phyloP scores from a whole-genome alignment of 53 echinoderm and acorn worm species.

The Echinarachnius parma region DNA sequence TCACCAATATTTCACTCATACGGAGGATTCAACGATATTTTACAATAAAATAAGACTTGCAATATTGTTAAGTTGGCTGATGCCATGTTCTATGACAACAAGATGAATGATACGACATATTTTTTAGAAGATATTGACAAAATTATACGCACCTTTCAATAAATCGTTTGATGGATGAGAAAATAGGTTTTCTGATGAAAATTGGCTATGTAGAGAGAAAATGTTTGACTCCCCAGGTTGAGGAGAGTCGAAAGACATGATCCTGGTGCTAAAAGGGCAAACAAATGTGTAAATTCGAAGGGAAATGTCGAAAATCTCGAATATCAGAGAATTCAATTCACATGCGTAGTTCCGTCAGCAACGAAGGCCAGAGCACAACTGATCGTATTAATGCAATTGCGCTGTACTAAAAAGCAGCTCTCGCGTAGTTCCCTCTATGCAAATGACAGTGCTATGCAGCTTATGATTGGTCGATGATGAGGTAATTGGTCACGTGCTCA shows the following conservation, averaged over 20 bases:
- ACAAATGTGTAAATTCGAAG: background rate
- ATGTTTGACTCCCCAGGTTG: slow-evolving; percentile 14
- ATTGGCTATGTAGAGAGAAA: slow-evolving; percentile 13
- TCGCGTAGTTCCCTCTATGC: slow-evolving; percentile 3
- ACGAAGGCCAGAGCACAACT: slow-evolving; percentile 41
- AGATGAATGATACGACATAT: background rate
- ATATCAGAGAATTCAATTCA: background rate
- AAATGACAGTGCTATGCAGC: slow-evolving; percentile 9
- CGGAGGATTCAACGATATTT: too few species aligned
- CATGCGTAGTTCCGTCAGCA: slow-evolving; percentile 42
- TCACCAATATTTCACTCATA: too few species aligned
- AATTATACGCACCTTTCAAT: slow-evolving; percentile 25
- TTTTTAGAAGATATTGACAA: background rate
- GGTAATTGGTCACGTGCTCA: slow-evolving; percentile 10
- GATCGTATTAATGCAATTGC: slow-evolving; percentile 3
- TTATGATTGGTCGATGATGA: slow-evolving; percentile 38
- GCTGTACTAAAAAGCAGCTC: slow-evolving; percentile 20
- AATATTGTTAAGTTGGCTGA: too few species aligned
- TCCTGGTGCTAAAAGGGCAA: background rate
- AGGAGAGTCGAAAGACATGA: slow-evolving; percentile 28
- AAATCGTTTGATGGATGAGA: slow-evolving; percentile 1
- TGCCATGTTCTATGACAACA: too few species aligned
- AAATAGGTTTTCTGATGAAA: slow-evolving; percentile 12
- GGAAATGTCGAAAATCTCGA: background rate
- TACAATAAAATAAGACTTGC: too few species aligned